Conservation (phyloP, 2,888 invertebrate species). For the Metopia argyrocephala region DNA sequence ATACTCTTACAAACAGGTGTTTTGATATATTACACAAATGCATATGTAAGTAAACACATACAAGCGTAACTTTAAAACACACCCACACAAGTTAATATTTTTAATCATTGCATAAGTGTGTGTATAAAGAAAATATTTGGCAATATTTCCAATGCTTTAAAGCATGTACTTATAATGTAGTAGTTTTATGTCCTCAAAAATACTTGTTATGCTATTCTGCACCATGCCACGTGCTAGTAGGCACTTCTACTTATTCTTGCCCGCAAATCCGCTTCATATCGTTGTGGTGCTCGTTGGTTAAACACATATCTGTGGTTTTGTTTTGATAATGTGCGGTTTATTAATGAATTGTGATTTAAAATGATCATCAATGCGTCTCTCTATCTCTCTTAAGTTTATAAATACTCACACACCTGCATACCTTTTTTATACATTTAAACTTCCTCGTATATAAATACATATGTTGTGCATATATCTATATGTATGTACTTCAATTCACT, state of each 20-base stretch:
- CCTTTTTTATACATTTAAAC: neutral
- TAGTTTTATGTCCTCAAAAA: neutral
- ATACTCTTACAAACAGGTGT: no score
- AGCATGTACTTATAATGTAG: neutral
- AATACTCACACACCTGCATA: neutral
- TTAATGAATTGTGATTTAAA: constrained; percentile 26
- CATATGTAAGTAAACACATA: neutral
- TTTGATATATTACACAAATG: no score
- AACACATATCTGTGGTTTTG: constrained; percentile 51
- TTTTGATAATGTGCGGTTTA: constrained; percentile 51
- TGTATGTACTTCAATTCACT: neutral
- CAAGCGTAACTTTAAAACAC: neutral
- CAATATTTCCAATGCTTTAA: neutral
- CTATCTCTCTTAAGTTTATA: neutral
- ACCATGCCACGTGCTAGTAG: neutral
- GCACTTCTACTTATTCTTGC: neutral
- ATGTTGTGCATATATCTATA: neutral
- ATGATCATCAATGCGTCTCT: neutral
- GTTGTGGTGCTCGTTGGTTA: constrained; percentile 25
- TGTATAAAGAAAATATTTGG: neutral
- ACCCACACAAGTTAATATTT: no score
- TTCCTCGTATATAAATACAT: neutral
- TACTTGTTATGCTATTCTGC: neutral
- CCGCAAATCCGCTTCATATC: constrained; percentile 37
- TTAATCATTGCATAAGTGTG: neutral